A percentile compares a stretch with the other conserved stretches of the same genome.
Conservation (phyloP, 2,797 vertebrate genomes). For the Allochrocebus solatus region DNA sequence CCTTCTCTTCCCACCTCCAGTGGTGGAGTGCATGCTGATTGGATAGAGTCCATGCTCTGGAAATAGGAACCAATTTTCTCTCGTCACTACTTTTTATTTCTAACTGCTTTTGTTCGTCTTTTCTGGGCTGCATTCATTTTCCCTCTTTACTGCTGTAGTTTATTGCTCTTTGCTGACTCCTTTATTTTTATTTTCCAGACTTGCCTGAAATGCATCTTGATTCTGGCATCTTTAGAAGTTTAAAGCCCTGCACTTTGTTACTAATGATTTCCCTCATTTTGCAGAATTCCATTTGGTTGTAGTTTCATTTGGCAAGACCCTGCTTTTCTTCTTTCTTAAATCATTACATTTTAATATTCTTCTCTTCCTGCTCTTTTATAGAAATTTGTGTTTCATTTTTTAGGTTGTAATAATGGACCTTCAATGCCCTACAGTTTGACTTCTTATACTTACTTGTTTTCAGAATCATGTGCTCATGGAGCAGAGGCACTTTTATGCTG, state of each 20-base stretch:
- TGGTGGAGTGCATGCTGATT: not conserved
- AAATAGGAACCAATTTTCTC: not conserved
- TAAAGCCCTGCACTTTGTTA: constrained; percentile 18
- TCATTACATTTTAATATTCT: constrained; percentile 51
- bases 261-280: not conserved
- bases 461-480: not conserved
- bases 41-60: not conserved
- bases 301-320: constrained; percentile 46
- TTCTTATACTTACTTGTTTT: not conserved
- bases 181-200: constrained; percentile 45
- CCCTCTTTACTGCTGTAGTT: not conserved
- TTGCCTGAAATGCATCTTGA: constrained; percentile 56
- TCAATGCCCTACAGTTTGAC: not conserved
- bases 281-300: constrained; percentile 36
- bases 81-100: not conserved
- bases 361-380: constrained; percentile 19
- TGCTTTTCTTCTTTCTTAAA: not conserved
- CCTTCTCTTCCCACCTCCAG: fast-evolving
- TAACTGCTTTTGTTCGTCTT: not conserved
- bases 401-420: not conserved
- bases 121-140: not conserved
- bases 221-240: constrained; percentile 23
- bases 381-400: constrained; percentile 38
- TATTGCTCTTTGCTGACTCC: not conserved
- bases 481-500: not conserved